Base-by-base conservation (phyloP, 2,888 invertebrate species). In the Stenotaenia linearis region DNA sequence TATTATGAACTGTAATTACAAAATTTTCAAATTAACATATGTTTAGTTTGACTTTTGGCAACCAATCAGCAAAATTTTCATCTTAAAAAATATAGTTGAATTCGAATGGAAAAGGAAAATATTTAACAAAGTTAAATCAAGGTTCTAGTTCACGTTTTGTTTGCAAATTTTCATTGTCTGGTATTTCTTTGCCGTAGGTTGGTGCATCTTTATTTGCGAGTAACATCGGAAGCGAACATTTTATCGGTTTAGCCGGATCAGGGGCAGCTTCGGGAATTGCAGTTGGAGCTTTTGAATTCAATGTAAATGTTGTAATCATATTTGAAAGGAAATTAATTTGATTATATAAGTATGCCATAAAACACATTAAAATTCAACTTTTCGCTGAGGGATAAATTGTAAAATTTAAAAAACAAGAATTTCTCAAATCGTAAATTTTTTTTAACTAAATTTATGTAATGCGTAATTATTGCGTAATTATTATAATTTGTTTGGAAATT, bases 161-260 rank as follows among this genome's bases (percentile, higher is more conserved):
- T 35, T 23, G 45, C 50, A 50, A 50, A 50, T 50, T 50, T 40
- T 40, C 40, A 40, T 40, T 40, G 40, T 40, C 40, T 10, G 78
- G 21, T 12, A n/a, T 56, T 56, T 69, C 4, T 76, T 21, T 78
- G 75, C 78, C 69, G 15, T 25, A 87, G 87, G 86, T 88, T 6
- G 88, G 88, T n/a, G 87, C 88, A 6, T 88, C 88, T 5, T 82
- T 88, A 78, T 88, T 88, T 83, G 88, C 88, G 23, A 87, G 87
- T 79, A 88, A 88, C 83, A 88, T 88, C 80, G 88, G 88, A 5
- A 87, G 87, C 61, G 88, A 88, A 75, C 88, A 88, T 83, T 88
- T 88, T 83, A 88, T 88, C 80, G 88, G 88, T 45, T 83, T 88
- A 78, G 87, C 88, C 1, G 88, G 88, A 6, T 87, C 87, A 0